Percentiles rank a stretch among this genome's conserved stretches.
Conservation (phyloP, 2,888 invertebrate genomes). For the Nymphalis c-album region DNA sequence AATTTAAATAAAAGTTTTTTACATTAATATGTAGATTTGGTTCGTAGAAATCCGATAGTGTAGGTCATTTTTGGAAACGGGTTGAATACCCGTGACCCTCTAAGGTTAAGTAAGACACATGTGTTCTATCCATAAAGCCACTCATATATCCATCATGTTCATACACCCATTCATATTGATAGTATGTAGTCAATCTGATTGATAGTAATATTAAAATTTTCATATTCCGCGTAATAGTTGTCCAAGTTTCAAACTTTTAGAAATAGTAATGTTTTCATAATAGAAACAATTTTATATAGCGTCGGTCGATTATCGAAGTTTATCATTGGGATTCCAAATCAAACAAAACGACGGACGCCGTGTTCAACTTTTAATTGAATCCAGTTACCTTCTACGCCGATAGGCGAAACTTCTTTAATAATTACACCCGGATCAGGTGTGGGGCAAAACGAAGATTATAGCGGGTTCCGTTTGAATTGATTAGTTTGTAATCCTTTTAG, state of each 20-base stretch:
- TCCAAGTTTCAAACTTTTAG: background rate
- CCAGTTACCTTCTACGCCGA: slow-evolving; percentile 59
- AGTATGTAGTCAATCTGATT: no score
- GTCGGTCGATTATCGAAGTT: slow-evolving; percentile 39
- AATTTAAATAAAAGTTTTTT: no score
- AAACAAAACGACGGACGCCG: slow-evolving; percentile 46
- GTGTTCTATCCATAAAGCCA: no score
- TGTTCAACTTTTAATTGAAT: slow-evolving; percentile 72
- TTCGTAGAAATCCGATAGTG: no score
- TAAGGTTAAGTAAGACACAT: no score
- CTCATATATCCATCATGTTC: no score
- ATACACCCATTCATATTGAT: no score
- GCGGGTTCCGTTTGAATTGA: background rate
- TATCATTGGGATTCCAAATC: slow-evolving; percentile 52
- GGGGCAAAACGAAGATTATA: slow-evolving; percentile 3
- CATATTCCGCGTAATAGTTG: background rate
- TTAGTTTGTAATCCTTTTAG: no score
- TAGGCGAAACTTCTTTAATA: slow-evolving; percentile 70
- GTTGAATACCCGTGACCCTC: no score
- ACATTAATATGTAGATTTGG: no score
- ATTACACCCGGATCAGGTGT: slow-evolving; percentile 52
- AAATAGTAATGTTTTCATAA: slow-evolving; percentile 9
- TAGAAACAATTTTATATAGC: slow-evolving; percentile 22
- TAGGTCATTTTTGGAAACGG: no score
- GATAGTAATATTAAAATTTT: no score